A percentile compares a stretch with the other conserved stretches of the same genome.
Conservation (phyloP, 1,140 invertebrate species). For the Anastrepha obliqua region DNA sequence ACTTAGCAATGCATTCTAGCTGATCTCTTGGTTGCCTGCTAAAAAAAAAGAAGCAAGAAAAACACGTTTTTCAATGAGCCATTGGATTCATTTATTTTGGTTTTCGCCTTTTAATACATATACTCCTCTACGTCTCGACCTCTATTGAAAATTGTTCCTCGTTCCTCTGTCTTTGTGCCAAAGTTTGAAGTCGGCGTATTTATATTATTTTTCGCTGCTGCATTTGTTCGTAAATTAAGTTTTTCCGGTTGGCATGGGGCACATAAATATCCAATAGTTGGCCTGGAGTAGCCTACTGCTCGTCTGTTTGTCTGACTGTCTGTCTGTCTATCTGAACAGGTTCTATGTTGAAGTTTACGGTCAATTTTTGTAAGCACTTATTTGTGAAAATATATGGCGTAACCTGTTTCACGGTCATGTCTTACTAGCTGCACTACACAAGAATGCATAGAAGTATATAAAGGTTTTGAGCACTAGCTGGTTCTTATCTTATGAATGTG, state of each 20-base stretch:
- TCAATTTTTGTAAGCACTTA: neutral
- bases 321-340: slow-evolving; percentile 3
- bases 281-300: slow-evolving; percentile 18
- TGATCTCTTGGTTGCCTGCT: neutral
- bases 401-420: slow-evolving; percentile 28
- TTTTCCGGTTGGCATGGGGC: neutral
- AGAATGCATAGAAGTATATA: no score
- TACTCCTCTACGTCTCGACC: neutral
- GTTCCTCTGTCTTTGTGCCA: neutral
- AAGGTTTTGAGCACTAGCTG: no score
- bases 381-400: neutral
- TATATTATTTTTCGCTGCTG: neutral
- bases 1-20: neutral
- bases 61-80: neutral
- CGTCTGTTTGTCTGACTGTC: neutral
- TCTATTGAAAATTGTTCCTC: neutral
- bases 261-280: neutral
- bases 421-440: neutral
- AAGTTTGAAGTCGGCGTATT: neutral
- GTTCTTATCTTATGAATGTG: no score
- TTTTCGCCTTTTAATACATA: neutral
- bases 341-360: slow-evolving; percentile 28
- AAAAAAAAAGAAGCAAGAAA: neutral
- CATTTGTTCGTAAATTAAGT: slow-evolving; percentile 18
- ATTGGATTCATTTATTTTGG: neutral